A percentile compares a stretch with the other conserved stretches of the same genome.
phyloP scores from a whole-genome alignment of 2,113 vertebrate genomes.

The Thunnus maccoyii region DNA sequence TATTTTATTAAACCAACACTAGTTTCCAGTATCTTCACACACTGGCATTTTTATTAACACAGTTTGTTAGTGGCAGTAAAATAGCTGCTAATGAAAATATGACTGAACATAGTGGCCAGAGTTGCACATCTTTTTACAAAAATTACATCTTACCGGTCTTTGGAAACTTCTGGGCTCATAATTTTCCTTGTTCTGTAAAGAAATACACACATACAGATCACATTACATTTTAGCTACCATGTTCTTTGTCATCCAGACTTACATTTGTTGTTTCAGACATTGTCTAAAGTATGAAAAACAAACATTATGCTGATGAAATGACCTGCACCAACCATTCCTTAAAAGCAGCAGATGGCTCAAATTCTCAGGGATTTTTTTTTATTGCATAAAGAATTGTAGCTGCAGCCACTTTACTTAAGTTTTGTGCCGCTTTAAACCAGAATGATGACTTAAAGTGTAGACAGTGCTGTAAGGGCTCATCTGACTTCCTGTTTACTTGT shows the following conservation, averaged over 20 bases:
- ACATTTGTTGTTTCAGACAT: neutral
- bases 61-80: neutral
- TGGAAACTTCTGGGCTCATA: slow-evolving; percentile 67
- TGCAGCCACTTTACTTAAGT: no score
- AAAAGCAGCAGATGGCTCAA: no score
- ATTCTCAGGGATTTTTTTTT: no score
- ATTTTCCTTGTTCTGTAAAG: slow-evolving; percentile 85
- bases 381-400: no score
- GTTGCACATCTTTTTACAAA: neutral
- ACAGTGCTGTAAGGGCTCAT: no score
- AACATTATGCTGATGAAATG: neutral
- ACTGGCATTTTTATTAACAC: neutral
- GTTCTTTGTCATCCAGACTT: neutral
- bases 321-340: neutral
- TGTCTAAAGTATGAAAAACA: neutral
- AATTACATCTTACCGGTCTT: slow-evolving; percentile 67
- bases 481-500: neutral
- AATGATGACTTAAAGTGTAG: no score
- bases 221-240: neutral
- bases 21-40: neutral
- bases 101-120: neutral
- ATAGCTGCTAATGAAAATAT: neutral
- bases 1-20: neutral
- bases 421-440: no score
- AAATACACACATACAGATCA: slow-evolving; percentile 12